Conservation (phyloP, 2,797 vertebrate genomes). For the Danio jaintianensis region DNA sequence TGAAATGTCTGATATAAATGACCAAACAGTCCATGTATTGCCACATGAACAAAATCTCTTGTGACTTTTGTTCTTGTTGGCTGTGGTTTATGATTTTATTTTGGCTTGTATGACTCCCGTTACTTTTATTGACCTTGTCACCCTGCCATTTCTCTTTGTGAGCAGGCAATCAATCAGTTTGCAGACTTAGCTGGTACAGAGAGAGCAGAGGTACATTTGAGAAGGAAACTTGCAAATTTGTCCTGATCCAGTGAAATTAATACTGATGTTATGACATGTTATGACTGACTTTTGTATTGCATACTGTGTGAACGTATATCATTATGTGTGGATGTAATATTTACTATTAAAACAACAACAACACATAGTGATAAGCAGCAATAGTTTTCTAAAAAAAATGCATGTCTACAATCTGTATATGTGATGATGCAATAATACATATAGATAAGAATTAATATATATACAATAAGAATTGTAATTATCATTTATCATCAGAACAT, state of each 20-base stretch:
- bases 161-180: constrained; percentile 48
- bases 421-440: too few relatives aligned
- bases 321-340: too few relatives aligned
- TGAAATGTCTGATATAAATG: constrained; percentile 38
- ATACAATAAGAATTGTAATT: too few relatives aligned
- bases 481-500: too few relatives aligned
- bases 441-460: too few relatives aligned
- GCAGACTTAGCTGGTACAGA: constrained; percentile 36
- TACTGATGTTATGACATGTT: neutral
- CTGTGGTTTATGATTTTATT: constrained; percentile 52
- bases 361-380: too few relatives aligned
- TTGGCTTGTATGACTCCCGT: constrained; percentile 34
- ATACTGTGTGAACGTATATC: too few relatives aligned
- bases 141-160: constrained; percentile 34
- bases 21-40: constrained; percentile 50
- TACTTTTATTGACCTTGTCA: constrained; percentile 52
- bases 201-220: neutral
- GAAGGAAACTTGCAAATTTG: neutral
- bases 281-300: constrained; percentile 34
- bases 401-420: too few relatives aligned
- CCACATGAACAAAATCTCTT: constrained; percentile 51
- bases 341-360: too few relatives aligned
- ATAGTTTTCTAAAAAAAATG: neutral
- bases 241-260: constrained; percentile 14
- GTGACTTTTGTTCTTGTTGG: constrained; percentile 51